Base-by-base conservation (phyloP, 2,888 invertebrate genomes). In the Pinctada fucata region DNA sequence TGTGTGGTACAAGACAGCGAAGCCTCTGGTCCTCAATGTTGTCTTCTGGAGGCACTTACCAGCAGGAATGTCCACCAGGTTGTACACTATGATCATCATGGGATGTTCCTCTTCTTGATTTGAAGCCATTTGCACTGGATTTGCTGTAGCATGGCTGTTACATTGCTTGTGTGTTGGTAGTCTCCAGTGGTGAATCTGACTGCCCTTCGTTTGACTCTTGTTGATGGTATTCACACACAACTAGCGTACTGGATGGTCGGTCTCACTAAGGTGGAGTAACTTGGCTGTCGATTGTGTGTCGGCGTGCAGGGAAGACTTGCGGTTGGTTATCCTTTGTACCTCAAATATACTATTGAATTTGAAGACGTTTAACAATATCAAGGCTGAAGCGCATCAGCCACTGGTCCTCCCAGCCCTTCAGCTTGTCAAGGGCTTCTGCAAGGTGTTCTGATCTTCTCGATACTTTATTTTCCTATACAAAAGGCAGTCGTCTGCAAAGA, bases 1-100 rank as follows among this genome's bases (percentile, higher is more conserved):
- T 67, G 67, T 67, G 31, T 31, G 67, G 67, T 31, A 67, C 67
- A 13, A 67, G n/a, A 48, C 45, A 67, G 3, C 66, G 16, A 45
- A 67, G 67, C 45, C 31, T 31, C 31, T 31, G 31, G 31, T 31
- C 31, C 31, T 31, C 31, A 31, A 31, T 31, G 31, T 31, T 67
- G 67, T 48, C 31, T 13, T 13, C 2, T 67, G 67, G 6, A 67
- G 31, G 67, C 48, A 31, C 8, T 13, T 67, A 3, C 10, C 67
- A 2, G 31, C 31, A 6, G 67, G 31, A 48, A 67, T 67, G 13
- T 67, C 67, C 67, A 67, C 67, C 5, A 67, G 45, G 13, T 67
- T 13, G 67, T 67, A 67, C 3, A 67, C 67, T 31, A 31, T 67
- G 45, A 45, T 3, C 47, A 10, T 47, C 31, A 10, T 67, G 67